Percentiles rank a stretch among this genome's conserved stretches.
phyloP scores from a whole-genome alignment of 2,888 invertebrate genomes.

The Ecdyonurus torrentis region DNA sequence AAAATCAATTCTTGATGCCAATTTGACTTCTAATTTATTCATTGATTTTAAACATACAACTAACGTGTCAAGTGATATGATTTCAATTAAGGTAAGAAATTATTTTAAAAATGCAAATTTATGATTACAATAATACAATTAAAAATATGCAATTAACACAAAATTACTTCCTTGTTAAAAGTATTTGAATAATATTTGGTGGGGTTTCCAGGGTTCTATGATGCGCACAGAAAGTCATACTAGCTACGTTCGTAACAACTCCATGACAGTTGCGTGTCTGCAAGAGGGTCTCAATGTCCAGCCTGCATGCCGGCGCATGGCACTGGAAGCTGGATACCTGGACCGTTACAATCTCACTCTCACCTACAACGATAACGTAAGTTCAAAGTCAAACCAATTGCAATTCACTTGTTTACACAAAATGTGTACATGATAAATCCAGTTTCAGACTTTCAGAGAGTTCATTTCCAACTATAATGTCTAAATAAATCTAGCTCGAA shows the following conservation, averaged over 20 bases:
- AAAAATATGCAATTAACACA: no score
- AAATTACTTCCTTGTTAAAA: no score
- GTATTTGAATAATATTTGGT: no score
- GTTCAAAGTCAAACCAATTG: no score
- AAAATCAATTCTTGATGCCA: not conserved
- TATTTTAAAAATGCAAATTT: no score
- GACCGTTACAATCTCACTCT: conserved; percentile 12
- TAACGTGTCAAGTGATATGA: not conserved
- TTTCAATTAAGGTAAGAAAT: not conserved
- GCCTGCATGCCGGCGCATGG: conserved; percentile 10
- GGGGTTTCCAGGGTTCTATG: conserved; percentile 5
- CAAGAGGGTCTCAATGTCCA: not conserved
- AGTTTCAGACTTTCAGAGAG: no score
- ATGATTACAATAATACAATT: no score
- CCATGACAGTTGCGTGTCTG: not conserved
- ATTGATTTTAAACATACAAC: not conserved
- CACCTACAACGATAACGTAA: conserved; percentile 10
- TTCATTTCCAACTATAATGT: no score
- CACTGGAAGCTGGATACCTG: conserved; percentile 10
- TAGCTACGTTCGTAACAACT: not conserved
- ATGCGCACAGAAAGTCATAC: conserved; percentile 2
- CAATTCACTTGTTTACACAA: no score
- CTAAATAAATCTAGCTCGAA: no score
- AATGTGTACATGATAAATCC: no score
- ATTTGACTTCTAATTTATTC: not conserved